phyloP scores from a whole-genome alignment of 2,888 invertebrate species.

The Glaucopsyche alexis region DNA sequence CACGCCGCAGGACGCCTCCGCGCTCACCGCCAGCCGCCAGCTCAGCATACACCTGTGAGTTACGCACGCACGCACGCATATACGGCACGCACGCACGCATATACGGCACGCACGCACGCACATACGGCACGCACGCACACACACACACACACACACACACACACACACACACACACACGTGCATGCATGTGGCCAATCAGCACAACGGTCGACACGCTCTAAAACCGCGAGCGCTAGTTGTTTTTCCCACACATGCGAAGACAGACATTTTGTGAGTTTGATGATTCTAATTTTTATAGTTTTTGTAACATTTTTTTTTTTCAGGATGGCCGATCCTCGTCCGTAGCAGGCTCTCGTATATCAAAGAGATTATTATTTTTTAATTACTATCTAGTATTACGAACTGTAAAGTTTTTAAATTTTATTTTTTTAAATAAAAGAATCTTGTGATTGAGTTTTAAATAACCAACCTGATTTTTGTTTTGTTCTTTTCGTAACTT shows the following conservation, averaged over 20 bases:
- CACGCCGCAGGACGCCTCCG: slow-evolving; percentile 89
- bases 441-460: neutral
- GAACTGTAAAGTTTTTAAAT: neutral
- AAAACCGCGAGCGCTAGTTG: too few species aligned
- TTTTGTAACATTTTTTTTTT: slow-evolving; percentile 43
- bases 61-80: slow-evolving; percentile 6
- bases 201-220: too few species aligned
- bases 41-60: slow-evolving; percentile 81
- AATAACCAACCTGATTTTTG: neutral
- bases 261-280: too few species aligned
- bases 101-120: neutral
- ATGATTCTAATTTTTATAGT: too few species aligned
- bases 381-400: neutral
- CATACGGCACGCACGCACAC: neutral
- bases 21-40: slow-evolving; percentile 67
- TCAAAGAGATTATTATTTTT: neutral
- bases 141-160: neutral
- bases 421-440: slow-evolving; percentile 22
- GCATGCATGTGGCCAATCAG: neutral
- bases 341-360: slow-evolving; percentile 44
- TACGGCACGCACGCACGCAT: neutral
- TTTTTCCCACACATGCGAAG: too few species aligned
- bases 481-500: neutral
- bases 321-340: slow-evolving; percentile 69
- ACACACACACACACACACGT: too few species aligned